A percentile compares a stretch with the other conserved stretches of the same genome.
Conservation (phyloP, 2,888 invertebrate genomes). For the Xestia rhomboidea region DNA sequence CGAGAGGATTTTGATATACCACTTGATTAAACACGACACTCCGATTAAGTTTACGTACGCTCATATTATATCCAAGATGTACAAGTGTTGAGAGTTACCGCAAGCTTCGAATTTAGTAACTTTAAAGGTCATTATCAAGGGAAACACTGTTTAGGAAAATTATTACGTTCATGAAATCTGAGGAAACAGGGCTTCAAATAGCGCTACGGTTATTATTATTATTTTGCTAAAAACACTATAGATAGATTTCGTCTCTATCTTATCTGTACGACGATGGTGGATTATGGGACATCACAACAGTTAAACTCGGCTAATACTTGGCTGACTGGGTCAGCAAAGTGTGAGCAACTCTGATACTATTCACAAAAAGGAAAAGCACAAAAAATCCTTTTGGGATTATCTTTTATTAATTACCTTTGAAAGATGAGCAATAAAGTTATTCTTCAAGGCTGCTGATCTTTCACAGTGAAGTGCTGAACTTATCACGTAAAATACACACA, state of each 20-base stretch:
- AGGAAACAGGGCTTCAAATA: neutral
- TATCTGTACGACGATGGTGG: neutral
- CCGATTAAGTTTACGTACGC: neutral
- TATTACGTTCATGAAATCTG: neutral
- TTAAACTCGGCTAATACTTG: neutral
- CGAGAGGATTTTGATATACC: conserved; percentile 13
- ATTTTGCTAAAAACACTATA: neutral
- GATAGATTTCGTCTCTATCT: neutral
- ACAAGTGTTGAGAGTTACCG: neutral
- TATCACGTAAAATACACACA: neutral
- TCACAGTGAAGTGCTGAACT: neutral
- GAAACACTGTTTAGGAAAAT: neutral
- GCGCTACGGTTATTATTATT: neutral
- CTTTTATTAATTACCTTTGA: neutral
- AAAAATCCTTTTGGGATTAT: neutral
- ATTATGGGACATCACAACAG: neutral
- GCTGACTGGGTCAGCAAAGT: neutral
- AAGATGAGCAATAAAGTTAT: neutral
- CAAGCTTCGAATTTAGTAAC: neutral
- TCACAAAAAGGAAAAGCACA: neutral
- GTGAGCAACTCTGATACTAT: neutral
- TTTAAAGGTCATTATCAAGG: neutral
- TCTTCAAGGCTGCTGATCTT: neutral
- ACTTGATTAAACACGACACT: neutral
- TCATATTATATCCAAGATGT: neutral